Base-by-base conservation (phyloP, 2,888 invertebrate genomes). In the Reticulitermes lucifugus region DNA sequence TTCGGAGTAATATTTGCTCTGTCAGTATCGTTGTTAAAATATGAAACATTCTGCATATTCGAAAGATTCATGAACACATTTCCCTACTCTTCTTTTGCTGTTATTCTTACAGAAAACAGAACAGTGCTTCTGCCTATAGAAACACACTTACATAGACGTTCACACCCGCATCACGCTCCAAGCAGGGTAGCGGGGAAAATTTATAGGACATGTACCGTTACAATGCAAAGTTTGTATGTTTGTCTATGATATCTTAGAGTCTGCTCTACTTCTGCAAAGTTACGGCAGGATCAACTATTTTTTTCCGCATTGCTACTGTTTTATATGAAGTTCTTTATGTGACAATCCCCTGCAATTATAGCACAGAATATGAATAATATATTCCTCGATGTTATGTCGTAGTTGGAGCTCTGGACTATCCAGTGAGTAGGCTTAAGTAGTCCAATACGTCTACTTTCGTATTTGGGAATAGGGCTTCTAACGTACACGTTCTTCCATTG, bases 131-230 rank as follows among this genome's bases (percentile, higher is more conserved):
- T 41, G 73, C 12, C 41, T 46, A 46, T 77, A 43, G 77, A 22
- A 22, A 46, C 51, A 35, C 77, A 77, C n/a, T 77, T 46, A 77
- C 77, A 21, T 21, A 43, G 35, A 77, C 46, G 77, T 77, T 77
- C 77, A 43, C 77, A 77, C 77, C 77, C 77, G 46, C 25, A 77
- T 77, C 77, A 77, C 77, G 77, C 77, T n/a, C 77, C 2, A 21
- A 7, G 21, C 18, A 73, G 70, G 55, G 70, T 29, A 25, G 25
- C 4, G 29, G 70, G 21, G 6, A 35, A 73, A 73, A 73, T 73
- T 73, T 73, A 77, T 77, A 10, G 77, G 77, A 46, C 43, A 46
- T 21, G 77, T n/a, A 9, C 35, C 10, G 51, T 46, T 46, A 77
- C 41, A 18, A n/a, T 46, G 77, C 22, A 46, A 77, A 77, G 77